A percentile compares a stretch with the other conserved stretches of the same genome.
phyloP scores from a whole-genome alignment of 2,888 invertebrate species.

The Meiosimyza platycephala region DNA sequence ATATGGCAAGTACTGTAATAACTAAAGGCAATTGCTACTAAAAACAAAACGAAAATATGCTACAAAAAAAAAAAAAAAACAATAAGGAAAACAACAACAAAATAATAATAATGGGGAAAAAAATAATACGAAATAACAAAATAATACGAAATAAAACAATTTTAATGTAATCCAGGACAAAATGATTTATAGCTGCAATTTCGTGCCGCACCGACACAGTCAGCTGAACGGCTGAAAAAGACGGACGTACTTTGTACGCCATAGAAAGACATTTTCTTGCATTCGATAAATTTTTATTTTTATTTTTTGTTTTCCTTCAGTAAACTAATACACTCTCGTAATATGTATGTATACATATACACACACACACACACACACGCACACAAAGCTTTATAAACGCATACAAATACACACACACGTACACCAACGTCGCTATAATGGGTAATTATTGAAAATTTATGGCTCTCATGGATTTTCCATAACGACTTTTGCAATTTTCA shows the following conservation, averaged over 20 bases:
- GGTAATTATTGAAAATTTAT: conserved; percentile 67
- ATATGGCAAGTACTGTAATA: conserved; percentile 1
- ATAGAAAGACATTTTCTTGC: no score
- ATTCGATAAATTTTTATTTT: neutral
- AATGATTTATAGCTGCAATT: conserved; percentile 63
- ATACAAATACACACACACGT: conserved; percentile 31
- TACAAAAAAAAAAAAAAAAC: conserved; percentile 34
- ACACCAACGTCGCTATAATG: conserved; percentile 52
- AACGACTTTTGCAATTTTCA: conserved; percentile 42
- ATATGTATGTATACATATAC: conserved; percentile 7
- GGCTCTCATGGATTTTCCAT: conserved; percentile 56
- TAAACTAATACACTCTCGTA: neutral
- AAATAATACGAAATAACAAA: conserved; percentile 9
- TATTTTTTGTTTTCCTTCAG: neutral
- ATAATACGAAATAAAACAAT: conserved; percentile 46
- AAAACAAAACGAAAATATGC: conserved; percentile 35
- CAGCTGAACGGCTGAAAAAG: neutral
- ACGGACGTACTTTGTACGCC: neutral
- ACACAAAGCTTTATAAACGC: conserved; percentile 6
- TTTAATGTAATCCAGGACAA: conserved; percentile 63
- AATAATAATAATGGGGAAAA: neutral
- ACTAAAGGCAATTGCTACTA: conserved; percentile 41
- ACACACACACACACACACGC: no score
- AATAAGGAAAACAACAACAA: conserved; percentile 37
- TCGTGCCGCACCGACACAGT: conserved; percentile 43